Evolutionary conservation across 1,140 invertebrate species (phyloP), one percentile per base, ranked within the genome.

Genomic region (Lysiphlebus fabarum): DNA sequence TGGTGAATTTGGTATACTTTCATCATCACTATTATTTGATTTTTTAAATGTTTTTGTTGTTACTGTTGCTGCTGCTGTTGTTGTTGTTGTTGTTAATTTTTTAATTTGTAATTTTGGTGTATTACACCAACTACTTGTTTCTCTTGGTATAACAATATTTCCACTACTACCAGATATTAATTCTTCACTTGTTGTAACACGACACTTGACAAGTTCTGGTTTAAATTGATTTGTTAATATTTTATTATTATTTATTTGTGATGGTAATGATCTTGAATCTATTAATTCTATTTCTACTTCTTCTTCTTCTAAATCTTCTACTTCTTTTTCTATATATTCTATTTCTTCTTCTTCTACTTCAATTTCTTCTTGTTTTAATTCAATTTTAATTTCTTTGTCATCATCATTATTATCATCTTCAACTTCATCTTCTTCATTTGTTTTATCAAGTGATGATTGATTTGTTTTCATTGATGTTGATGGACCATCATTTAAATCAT

Each of bases 121-220:
- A 41, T 71, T 74, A 9, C 66, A 70, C 71, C 70, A 77, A 54
- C 69, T 72, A 6, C 64, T 64, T 0, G 67, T 57, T 26, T 75
- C 74, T 34, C 69, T 55, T n/a, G 5, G 8, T 1, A 73, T 68
- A 12, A 65, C 68, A 7, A 71, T 47, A 41, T 54, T 17, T 47
- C 70, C 70, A 0, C 66, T 66, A 34, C 53, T 75, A 0, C 69
- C 70, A 7, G 70, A 77, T n/a, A 76, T 65, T 12, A 77, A 70
- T 44, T 78, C 73, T n/a, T 76, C 74, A 55, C 74, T 77, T 0
- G 73, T 75, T 0, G 71, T 77, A 2, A 78, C 72, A 38, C 73
- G 67, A 59, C 76, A 77, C 34, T 72, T 77, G 5, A 79, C 56
- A 4, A 78, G 59, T 55, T 77, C 74, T 7, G 62, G 65, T 26